Conservation (phyloP, 30 jellyfish, hydroid and myxozoan genomes). For the Cassiopea andromeda region DNA sequence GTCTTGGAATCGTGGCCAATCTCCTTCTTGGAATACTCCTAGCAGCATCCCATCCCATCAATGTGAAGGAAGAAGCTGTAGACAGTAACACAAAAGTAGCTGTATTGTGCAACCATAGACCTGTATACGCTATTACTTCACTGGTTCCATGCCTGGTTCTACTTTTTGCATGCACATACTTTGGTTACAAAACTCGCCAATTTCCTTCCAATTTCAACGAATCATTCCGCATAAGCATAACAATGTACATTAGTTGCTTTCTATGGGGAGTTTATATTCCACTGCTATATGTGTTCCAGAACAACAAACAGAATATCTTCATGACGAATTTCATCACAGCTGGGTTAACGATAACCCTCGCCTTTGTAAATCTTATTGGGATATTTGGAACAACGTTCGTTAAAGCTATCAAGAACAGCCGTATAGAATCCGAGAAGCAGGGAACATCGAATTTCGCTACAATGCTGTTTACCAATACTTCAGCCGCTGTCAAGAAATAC, state of each 20-base stretch:
- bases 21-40: constrained; percentile 50
- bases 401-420: too few relatives aligned
- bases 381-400: too few relatives aligned
- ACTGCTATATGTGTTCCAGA: constrained; percentile 12
- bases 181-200: constrained; percentile 81
- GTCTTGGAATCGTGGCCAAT: constrained; percentile 25
- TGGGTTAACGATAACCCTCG: background rate
- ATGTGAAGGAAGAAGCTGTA: constrained; percentile 7
- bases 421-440: background rate
- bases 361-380: too few relatives aligned
- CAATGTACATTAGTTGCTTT: constrained; percentile 77
- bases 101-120: constrained; percentile 24
- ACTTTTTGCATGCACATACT: constrained; percentile 71
- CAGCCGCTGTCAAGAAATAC: background rate
- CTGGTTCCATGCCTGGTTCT: constrained; percentile 60
- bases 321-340: constrained; percentile 28
- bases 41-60: constrained; percentile 50
- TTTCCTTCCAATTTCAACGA: constrained; percentile 86
- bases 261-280: constrained; percentile 34
- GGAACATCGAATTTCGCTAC: background rate
- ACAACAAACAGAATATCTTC: background rate
- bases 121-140: constrained; percentile 17
- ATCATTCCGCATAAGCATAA: constrained; percentile 79
- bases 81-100: constrained; percentile 29
- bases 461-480: background rate